Evolutionary conservation across 2,113 vertebrate genomes (phyloP), one percentile per base, ranked within the genome.

Genomic region (Mesoclemmys tuberculata): DNA sequence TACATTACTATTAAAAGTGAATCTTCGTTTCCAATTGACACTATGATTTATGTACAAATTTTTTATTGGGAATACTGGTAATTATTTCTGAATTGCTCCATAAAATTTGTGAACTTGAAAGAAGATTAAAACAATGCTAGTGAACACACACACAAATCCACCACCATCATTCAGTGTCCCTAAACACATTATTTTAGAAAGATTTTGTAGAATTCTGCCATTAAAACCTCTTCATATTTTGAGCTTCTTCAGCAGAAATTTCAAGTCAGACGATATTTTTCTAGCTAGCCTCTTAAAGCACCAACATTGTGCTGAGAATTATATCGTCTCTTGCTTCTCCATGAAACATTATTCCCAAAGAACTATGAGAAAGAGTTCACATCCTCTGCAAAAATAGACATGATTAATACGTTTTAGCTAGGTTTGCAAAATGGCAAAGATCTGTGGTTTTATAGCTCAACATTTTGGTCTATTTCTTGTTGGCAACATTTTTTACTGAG

Each of bases 221-320:
- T 10, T 46, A 90, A 75, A 38, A 91, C 10, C 6, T 75, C 86
- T 83, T 84, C 82, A 94, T 38, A 46, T 86, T 93, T 93, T 92
- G 58, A 85, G 41, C 29, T 82, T 87, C 86, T 19, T 93, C 78
- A 78, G 85, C 83, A 93, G 58, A 82, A 16, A 44, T 16, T 56
- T 27, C 12, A 41, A 29, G 27, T 26, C 64, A 38, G 0, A 0
- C 44, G 38, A 18, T 44, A 54, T 26, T 92, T 64, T 96, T 64
- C 61, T 91, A 85, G 41, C n/a, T 26, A 9, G 3, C 81, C 74
- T 46, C 61, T 85, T 79, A 89, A 84, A 94, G 49, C 9, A 89
- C 48, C 85, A 91, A 29, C 14, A 89, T 55, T 82, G 41, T 11
- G 26, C 49, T 52, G 16, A 90, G 83, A 82, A 91, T 90, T 71